phyloP scores from a whole-genome alignment of 37 sponge, comb jelly and placozoan genomes.

The Ianthella basta region DNA sequence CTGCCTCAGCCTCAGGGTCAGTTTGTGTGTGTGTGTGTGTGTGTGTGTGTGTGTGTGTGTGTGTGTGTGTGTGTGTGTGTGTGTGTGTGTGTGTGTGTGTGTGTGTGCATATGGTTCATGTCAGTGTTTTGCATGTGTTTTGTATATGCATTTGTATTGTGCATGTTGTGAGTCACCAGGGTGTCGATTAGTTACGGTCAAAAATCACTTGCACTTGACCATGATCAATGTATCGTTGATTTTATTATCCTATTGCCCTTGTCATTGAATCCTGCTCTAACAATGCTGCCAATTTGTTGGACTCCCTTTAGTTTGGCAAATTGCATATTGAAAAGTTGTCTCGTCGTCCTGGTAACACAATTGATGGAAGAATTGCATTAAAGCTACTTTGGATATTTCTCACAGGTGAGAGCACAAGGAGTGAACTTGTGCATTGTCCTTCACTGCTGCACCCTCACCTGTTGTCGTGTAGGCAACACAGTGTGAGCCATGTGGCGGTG shows the following conservation, averaged over 20 bases:
- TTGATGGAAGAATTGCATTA: constrained; percentile 43
- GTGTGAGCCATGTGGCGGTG: too few species aligned
- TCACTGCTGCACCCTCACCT: too few species aligned
- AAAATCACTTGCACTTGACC: too few species aligned
- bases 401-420: constrained; percentile 63
- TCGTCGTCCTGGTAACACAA: not conserved
- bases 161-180: constrained; percentile 17
- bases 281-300: too few species aligned
- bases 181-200: not conserved
- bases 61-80: not conserved
- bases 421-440: too few species aligned
- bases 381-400: constrained; percentile 76
- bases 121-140: not conserved
- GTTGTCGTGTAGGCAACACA: too few species aligned
- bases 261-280: too few species aligned
- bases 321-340: constrained; percentile 40
- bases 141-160: too few species aligned
- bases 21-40: constrained; percentile 25
- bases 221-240: too few species aligned
- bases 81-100: too few species aligned
- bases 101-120: too few species aligned
- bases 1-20: constrained; percentile 71
- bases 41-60: constrained; percentile 2
- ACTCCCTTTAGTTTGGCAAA: constrained; percentile 55
- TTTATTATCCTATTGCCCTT: too few species aligned